Base-by-base conservation (phyloP, 2,888 invertebrate genomes). In the Dolichomitus sp. region DNA sequence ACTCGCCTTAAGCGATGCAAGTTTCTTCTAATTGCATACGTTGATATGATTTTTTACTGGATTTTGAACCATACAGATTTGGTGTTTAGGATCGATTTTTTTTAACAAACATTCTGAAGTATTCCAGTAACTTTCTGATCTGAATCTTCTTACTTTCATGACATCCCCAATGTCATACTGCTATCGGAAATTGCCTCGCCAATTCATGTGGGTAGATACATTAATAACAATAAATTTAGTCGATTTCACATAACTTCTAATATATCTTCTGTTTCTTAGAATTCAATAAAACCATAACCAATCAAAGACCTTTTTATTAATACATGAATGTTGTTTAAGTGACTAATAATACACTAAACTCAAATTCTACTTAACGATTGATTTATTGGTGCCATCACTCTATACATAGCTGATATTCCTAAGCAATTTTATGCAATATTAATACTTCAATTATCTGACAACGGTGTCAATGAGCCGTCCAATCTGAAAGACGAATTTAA, bases 401-500 rank as follows among this genome's bases (percentile, higher is more conserved):
- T 65, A 57, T 59, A 30, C 2, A 30, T 77, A 63, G 42, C 30
- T 52, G 14, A 37, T 61, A 69, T 52, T 50, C 69, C 12, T 11
- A 19, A 17, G 19, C n/a, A 37, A 40, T 50, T 65, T 54, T 70
- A 70, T 70, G 57, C 57, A 72, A 73, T 68, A 54, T 14, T 23
- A 48, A 14, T 40, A 23, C 48, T 70, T 4, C 30, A 61, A 6
- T 54, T 61, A 61, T 72, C 11, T 33, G 40, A 63, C 12, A 50
- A 68, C 33, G 42, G 59, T 68, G 45, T 50, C 17, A 66, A 66
- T 33, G 61, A 63, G 42, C 61, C 70, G 65, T 80, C 69, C 65
- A 48, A n/a, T 33, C 19, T 65, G n/a, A 75, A 57, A 57, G 33
- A 54, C 65, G 45, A 11, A 23, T 63, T 23, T 63, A 63, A 30